These are phyloP conservation scores for Parnassius smintheus DNA, from an alignment of 2,888 invertebrate species.

Conservation along the genomic window DNA sequence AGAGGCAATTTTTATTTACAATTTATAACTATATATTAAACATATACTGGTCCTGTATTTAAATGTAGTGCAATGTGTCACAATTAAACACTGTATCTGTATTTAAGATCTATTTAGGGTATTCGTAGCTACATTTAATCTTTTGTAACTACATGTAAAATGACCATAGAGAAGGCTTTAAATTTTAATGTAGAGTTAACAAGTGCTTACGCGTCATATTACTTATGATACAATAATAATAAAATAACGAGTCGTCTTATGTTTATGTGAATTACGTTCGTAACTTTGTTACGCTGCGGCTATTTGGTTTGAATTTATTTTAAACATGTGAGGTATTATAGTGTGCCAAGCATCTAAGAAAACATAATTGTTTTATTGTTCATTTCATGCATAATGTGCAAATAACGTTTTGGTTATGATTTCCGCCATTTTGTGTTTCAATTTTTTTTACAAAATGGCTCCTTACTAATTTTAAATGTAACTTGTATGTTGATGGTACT, in stretches of 20 bases:
- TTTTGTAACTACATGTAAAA: conserved; percentile 18
- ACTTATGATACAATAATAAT: conserved; percentile 3
- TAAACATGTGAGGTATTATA: neutral
- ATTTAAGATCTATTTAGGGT: conserved; percentile 12
- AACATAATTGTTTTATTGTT: neutral
- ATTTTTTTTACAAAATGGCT: conserved; percentile 15
- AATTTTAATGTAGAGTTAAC: conserved; percentile 20
- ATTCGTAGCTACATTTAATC: conserved; percentile 7
- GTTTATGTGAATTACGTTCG: neutral
- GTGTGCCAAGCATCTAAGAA: conserved; percentile 6
- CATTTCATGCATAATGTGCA: neutral
- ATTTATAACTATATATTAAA: neutral
- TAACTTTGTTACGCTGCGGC: neutral
- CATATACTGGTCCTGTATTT: conserved; percentile 1
- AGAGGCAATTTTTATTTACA: neutral
- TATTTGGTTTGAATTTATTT: neutral
- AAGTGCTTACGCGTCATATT: conserved; percentile 10
- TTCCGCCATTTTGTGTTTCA: conserved; percentile 23
- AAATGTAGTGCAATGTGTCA: conserved; percentile 19
- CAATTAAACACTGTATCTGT: conserved; percentile 7
- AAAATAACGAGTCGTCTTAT: neutral
- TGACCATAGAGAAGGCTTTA: conserved; percentile 27
- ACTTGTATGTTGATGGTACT: conserved; percentile 19
- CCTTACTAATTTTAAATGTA: conserved; percentile 16
- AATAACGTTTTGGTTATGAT: conserved; percentile 5